Conservation (phyloP, 2,797 vertebrate species). For the Aselliscus stoliczkanus region DNA sequence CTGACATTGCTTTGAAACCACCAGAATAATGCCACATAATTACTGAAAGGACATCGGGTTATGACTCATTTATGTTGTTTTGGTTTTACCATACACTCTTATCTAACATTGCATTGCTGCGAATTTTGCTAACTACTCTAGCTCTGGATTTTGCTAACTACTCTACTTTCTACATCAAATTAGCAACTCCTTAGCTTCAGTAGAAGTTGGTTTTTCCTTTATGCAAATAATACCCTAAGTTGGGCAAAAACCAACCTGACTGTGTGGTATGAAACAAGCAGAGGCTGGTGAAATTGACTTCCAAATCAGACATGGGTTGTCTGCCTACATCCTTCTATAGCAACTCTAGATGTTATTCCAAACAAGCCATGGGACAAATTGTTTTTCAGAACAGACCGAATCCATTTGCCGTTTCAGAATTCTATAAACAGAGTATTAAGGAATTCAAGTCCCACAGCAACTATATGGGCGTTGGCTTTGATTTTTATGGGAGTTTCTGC, state of each 20-base stretch:
- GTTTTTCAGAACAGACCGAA: conserved; percentile 59
- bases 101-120: background rate
- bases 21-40: background rate
- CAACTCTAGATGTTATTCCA: conserved; percentile 51
- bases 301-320: background rate
- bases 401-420: conserved; percentile 65
- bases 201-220: conserved; percentile 28
- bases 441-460: conserved; percentile 69
- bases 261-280: background rate
- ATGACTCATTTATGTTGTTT: conserved; percentile 58
- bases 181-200: conserved; percentile 23
- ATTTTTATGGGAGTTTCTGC: conserved; percentile 38
- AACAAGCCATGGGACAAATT: conserved; percentile 47
- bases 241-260: background rate
- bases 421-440: conserved; percentile 71
- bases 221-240: conserved; percentile 26
- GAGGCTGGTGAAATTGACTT: conserved; percentile 9
- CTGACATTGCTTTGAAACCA: conserved; percentile 48
- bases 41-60: conserved; percentile 13
- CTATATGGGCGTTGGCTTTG: conserved; percentile 54
- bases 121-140: conserved; percentile 34
- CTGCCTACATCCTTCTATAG: conserved; percentile 39
- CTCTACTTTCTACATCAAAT: conserved; percentile 40
- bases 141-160: conserved; percentile 49
- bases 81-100: conserved; percentile 41